Conservation (phyloP, 2,797 vertebrate species). For the Eulemur albifrons region DNA sequence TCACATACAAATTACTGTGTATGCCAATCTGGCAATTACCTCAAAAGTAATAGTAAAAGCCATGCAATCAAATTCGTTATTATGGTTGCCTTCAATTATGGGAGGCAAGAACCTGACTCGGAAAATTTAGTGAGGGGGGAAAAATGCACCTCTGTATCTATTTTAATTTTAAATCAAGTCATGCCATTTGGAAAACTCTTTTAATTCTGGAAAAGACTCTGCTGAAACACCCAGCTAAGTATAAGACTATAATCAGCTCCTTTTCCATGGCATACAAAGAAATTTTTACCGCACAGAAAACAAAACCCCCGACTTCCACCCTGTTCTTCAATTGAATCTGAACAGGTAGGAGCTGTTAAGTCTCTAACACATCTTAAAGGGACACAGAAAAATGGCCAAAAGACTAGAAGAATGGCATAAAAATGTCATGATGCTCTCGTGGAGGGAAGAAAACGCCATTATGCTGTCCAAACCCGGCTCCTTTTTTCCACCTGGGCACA, state of each 20-base stretch:
- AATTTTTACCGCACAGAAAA: constrained; percentile 21
- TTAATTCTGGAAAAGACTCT: constrained; percentile 58
- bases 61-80: constrained; percentile 72
- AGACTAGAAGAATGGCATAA: background rate
- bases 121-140: constrained; percentile 53
- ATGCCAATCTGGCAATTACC: constrained; percentile 73
- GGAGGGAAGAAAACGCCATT: background rate
- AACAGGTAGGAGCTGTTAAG: background rate
- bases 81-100: constrained; percentile 70
- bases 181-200: constrained; percentile 71
- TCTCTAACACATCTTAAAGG: background rate
- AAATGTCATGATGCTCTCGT: background rate
- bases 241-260: constrained; percentile 51
- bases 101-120: constrained; percentile 61
- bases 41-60: constrained; percentile 70
- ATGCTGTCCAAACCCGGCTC: background rate
- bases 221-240: constrained; percentile 52
- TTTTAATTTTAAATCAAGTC: constrained; percentile 77
- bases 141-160: constrained; percentile 57
- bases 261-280: background rate
- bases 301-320: background rate
- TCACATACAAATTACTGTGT: constrained; percentile 72
- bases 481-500: background rate
- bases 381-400: background rate
- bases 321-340: background rate